phyloP scores from a whole-genome alignment of 2,797 vertebrate genomes.

The Hydrolagus colliei region DNA sequence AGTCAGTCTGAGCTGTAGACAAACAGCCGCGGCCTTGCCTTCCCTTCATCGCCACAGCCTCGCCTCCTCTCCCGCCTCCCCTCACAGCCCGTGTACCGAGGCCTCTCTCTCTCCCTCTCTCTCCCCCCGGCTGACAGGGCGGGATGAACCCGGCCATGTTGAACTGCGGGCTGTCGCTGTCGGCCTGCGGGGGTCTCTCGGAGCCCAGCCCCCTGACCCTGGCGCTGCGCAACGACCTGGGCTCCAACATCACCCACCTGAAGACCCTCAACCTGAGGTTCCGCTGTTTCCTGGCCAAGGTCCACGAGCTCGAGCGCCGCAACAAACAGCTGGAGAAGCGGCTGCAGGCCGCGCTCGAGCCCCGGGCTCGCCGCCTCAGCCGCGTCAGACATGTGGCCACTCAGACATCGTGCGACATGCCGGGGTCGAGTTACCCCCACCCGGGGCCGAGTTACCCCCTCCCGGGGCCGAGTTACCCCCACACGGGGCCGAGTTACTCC shows the following conservation, averaged over 20 bases:
- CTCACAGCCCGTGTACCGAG: conserved; percentile 32
- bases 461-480: too few species aligned
- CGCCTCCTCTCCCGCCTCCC: not conserved
- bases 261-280: conserved; percentile 92
- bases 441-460: too few species aligned
- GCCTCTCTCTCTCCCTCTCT: too few species aligned
- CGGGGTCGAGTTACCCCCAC: too few species aligned
- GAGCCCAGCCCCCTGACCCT: conserved; percentile 60
- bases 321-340: conserved; percentile 88
- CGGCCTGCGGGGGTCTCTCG: conserved; percentile 44
- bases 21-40: too few species aligned
- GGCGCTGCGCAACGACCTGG: conserved; percentile 86
- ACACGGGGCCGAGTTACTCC: too few species aligned
- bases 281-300: conserved; percentile 91
- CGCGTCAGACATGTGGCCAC: not conserved
- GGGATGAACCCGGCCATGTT: conserved; percentile 23
- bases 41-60: too few species aligned
- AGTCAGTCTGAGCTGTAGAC: too few species aligned
- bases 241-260: conserved; percentile 88
- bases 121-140: too few species aligned
- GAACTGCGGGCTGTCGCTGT: not conserved
- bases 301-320: conserved; percentile 87
- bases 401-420: not conserved
- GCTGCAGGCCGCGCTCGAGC: conserved; percentile 65
- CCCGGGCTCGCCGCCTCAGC: conserved; percentile 42